phyloP scores from a whole-genome alignment of 2,888 invertebrate species.

The Plusia festucae region DNA sequence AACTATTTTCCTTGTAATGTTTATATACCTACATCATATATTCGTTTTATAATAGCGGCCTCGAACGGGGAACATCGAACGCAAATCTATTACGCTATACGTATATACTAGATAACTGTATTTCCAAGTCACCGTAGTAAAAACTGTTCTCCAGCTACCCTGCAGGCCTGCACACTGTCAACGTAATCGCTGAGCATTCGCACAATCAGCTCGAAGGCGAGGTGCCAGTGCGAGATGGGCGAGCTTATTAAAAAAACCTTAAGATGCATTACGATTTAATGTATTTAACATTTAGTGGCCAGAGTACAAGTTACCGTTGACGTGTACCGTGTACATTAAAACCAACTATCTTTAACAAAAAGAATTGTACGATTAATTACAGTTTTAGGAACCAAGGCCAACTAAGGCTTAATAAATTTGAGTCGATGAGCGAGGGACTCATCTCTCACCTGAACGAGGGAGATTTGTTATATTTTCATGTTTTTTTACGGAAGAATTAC shows the following conservation, averaged over 20 bases:
- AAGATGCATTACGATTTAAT: neutral
- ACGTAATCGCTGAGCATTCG: conserved; percentile 40
- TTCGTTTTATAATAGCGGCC: neutral
- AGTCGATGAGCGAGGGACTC: too few relatives aligned
- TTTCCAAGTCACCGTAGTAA: conserved; percentile 15
- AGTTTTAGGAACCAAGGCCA: too few relatives aligned
- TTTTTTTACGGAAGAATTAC: too few relatives aligned
- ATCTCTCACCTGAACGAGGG: too few relatives aligned
- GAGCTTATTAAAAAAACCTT: neutral
- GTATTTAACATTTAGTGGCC: neutral
- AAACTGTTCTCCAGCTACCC: conserved; percentile 22
- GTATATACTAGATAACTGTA: neutral
- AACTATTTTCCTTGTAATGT: too few relatives aligned
- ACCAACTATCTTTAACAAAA: neutral
- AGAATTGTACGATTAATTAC: neutral
- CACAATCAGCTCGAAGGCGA: conserved; percentile 34
- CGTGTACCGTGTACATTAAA: too few relatives aligned
- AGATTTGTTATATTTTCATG: too few relatives aligned
- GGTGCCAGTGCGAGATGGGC: conserved; percentile 20
- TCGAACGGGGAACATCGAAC: neutral
- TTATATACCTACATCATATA: too few relatives aligned
- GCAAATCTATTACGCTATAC: neutral
- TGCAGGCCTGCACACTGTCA: conserved; percentile 25
- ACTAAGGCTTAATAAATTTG: too few relatives aligned
- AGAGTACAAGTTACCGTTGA: neutral